Evolutionary conservation across 2,113 vertebrate species (phyloP).

Genomic region (Sphyrna mokarran): DNA sequence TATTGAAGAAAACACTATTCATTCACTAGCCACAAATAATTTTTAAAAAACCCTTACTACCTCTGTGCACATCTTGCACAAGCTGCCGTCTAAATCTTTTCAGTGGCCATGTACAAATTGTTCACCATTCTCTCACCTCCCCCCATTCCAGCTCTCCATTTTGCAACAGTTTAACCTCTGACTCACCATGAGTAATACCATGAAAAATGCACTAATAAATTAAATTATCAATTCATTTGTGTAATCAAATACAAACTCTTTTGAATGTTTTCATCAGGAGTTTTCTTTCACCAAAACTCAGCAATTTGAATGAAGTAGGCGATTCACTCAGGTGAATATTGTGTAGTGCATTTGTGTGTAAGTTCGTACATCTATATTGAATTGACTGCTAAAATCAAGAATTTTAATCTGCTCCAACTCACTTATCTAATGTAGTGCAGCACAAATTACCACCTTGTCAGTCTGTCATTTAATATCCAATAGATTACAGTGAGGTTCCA

Average conservation of each 20-base stretch:
- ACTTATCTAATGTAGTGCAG: neutral
- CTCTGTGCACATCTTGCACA: neutral
- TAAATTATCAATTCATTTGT: constrained; percentile 30
- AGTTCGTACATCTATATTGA: neutral
- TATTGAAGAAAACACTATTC: neutral
- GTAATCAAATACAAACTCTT: constrained; percentile 12
- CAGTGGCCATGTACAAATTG: neutral
- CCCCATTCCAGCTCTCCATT: neutral
- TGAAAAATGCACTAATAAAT: constrained; percentile 28
- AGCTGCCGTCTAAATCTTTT: neutral
- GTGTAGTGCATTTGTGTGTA: neutral
- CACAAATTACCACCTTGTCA: neutral
- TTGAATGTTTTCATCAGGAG: neutral
- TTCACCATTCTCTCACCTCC: neutral
- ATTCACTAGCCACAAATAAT: neutral
- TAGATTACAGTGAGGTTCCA: neutral
- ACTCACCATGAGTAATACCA: constrained; percentile 9
- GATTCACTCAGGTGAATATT: neutral
- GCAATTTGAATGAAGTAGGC: constrained; percentile 4
- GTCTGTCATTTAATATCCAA: neutral
- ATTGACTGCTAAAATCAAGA: neutral
- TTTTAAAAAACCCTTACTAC: neutral
- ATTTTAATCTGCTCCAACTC: neutral
- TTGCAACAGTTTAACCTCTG: constrained; percentile 25
- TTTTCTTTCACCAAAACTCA: neutral